Percentiles rank a stretch among this genome's conserved stretches.
phyloP scores from a whole-genome alignment of 2,888 invertebrate genomes.

The Drosophila mettleri region DNA sequence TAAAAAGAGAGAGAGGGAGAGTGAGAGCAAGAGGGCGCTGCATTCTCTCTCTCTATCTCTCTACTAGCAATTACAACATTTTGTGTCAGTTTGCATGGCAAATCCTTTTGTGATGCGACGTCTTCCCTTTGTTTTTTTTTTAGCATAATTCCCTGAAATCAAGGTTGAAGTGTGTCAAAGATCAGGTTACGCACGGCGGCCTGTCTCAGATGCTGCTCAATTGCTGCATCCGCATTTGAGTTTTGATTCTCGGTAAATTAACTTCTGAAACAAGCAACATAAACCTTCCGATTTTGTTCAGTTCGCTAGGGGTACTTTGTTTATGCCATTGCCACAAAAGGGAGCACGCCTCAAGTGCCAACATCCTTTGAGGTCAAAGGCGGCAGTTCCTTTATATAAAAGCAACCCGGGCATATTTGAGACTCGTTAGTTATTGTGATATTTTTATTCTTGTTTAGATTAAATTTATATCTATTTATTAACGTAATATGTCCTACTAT shows the following conservation, averaged over 20 bases:
- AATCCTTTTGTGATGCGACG: conserved; percentile 61
- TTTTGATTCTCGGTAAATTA: conserved; percentile 80
- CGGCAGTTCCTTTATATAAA: conserved; percentile 26
- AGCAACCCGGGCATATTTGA: neutral
- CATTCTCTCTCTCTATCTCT: no score
- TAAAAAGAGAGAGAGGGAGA: neutral
- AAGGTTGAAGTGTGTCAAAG: conserved; percentile 76
- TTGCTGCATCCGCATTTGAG: conserved; percentile 55
- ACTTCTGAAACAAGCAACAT: conserved; percentile 60
- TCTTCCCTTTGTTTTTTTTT: conserved; percentile 48
- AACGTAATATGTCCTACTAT: neutral
- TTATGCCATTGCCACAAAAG: conserved; percentile 12
- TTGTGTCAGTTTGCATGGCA: conserved; percentile 78
- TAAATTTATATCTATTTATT: neutral
- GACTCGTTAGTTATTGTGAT: neutral
- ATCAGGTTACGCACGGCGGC: conserved; percentile 69
- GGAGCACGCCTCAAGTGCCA: conserved; percentile 51
- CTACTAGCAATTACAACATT: conserved; percentile 75
- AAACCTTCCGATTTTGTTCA: conserved; percentile 32
- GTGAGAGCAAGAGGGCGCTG: conserved; percentile 6
- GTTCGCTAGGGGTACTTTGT: conserved; percentile 59
- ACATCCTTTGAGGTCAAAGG: conserved; percentile 58
- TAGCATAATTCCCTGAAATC: conserved; percentile 74
- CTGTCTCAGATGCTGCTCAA: conserved; percentile 56
- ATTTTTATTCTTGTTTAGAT: no score